Evolutionary conservation across 2,888 invertebrate genomes (phyloP), one percentile per base, ranked within the genome.

Genomic region (Leptura quadrifasciata): DNA sequence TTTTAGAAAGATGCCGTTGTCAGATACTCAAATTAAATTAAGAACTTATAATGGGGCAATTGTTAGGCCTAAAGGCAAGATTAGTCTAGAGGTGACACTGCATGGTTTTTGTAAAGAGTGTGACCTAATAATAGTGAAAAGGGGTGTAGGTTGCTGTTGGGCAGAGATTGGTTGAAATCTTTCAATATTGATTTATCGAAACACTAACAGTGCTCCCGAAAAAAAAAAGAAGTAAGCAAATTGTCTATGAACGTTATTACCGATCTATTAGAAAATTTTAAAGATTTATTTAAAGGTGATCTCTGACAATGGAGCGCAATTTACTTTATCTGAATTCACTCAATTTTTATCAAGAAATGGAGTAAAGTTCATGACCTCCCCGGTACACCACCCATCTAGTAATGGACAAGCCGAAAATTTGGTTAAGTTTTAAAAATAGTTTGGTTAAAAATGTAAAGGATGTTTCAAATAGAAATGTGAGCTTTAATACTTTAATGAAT

Each of bases 401-500:
- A 31, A 69, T 69, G 39, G 24, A 27, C 69, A 55, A n/a, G 27
- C 17, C 21, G 21, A 69, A n/a, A 54, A 69, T 69, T 54, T 69
- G 15, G 35, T 67, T 35, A 67, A 67, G 47, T 35, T 69, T 57
- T 31, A 69, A 55, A 18, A 52, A 52, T 21, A 54, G 20, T 15
- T 21, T 31, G 4, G 27, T 54, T 8, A 57, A 57, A 31, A 54
- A 47, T 6, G 31, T 69, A 17, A 55, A 57, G 52, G 69, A 69
- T 69, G 2, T 35, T 31, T 20, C n/a, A 17, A 55, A 69, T 69
- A 18, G 31, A 69, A 69, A 69, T 69, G 57, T 69, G 47, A 57
- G 27, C n/a, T 69, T 69, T 31, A 21, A 69, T 3, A 69, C 69
- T 1, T 57, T 69, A 52, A n/a, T n/a, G n/a, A n/a, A 57, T 57